These are phyloP conservation scores for Andrena dorsata DNA, from an alignment of 2,888 invertebrate species.

Conservation along the genomic window DNA sequence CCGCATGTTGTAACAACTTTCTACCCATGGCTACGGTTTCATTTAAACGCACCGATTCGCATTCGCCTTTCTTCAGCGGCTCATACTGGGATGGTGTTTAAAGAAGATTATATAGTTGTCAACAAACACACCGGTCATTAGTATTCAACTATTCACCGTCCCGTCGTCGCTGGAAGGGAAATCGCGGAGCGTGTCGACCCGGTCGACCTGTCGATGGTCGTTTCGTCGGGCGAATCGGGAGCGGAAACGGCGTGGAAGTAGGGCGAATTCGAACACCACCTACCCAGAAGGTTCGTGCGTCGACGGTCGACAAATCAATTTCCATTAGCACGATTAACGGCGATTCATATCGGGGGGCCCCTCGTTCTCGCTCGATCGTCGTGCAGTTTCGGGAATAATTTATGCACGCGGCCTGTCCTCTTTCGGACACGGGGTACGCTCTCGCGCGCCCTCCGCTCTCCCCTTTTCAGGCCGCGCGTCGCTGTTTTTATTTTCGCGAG, in stretches of 20 bases:
- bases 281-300: constrained; percentile 29
- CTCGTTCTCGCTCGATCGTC: constrained; percentile 48
- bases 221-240: background rate
- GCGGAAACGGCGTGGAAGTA: background rate
- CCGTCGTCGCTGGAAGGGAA: background rate
- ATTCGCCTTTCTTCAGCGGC: background rate
- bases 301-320: constrained; percentile 65
- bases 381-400: constrained; percentile 69
- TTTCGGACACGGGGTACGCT: constrained; percentile 26
- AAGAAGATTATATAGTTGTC: background rate
- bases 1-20: background rate
- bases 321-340: constrained; percentile 72
- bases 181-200: constrained; percentile 5
- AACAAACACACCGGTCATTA: constrained; percentile 17
- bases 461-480: constrained; percentile 35
- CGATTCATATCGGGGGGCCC: constrained; percentile 64
- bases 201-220: constrained; percentile 14
- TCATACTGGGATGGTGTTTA: background rate
- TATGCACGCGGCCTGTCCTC: constrained; percentile 60
- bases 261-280: constrained; percentile 2
- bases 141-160: background rate
- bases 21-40: background rate
- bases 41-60: background rate
- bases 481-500: constrained; percentile 67
- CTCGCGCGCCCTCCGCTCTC: constrained; percentile 40